Base-by-base conservation (phyloP, 2,797 vertebrate species). In the Mallotus villosus region DNA sequence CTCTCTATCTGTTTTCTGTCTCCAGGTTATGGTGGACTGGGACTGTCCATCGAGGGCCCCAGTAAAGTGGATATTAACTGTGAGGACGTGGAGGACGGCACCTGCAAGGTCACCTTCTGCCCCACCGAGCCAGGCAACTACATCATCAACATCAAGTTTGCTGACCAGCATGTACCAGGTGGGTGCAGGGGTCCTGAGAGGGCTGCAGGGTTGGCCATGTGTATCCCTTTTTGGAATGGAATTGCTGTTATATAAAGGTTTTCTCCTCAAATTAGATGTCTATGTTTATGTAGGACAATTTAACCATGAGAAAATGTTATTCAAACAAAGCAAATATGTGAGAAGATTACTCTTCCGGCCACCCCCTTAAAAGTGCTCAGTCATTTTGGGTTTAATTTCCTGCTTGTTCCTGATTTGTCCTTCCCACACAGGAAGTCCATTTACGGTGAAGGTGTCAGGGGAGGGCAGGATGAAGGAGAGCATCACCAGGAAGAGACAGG, bases 21-120 rank as follows among this genome's bases (percentile, higher is more conserved):
- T 8, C 19, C 58, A 99, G 97, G 97, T 68, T 99, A 99, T 0
- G 97, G 97, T 0, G 97, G 97, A 63, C 83, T 99, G 3, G 96
- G 96, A 12, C 84, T 99, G 87, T 98, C 97, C 25, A 93, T 99
- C 0, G 97, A 99, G 88, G 97, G 97, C 60, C 97, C 97, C 22
- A 99, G 97, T 90, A 99, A 99, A 90, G 97, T 99, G 58, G 97
- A 99, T 86, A 99, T 99, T 63, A 99, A 98, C 89, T 99, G 97
- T 32, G 97, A 98, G 63, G 97, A 99, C 25, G 84, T 96, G 83
- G 97, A 98, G 81, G 97, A 99, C 0, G 97, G 97, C 25, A 98
- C 96, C 0, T 99, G 97, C 87, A 96, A 94, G 87, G 97, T 99
- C 71, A 97, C 96, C 14, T 99, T 98, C 89, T 98, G 96, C 79